Conservation (phyloP, 1,140 invertebrate species). For the Hyles euphorbiae region DNA sequence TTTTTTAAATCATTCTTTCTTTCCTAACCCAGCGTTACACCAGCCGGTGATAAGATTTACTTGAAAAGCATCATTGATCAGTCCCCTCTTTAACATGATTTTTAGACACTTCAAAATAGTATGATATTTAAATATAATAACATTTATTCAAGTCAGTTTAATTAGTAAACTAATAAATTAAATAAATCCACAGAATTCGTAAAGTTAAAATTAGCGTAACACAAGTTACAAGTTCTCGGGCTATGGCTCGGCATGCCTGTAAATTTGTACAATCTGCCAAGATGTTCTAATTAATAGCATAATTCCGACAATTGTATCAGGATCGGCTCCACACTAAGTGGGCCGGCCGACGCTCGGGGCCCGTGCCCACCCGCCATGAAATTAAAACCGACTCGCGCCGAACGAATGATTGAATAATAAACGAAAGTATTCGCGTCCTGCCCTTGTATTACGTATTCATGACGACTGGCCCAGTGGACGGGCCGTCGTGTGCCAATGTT, state of each 20-base stretch:
- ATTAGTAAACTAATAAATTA: neutral
- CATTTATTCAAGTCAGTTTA: too few species aligned
- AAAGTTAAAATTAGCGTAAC: slow-evolving; percentile 16
- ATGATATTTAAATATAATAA: too few species aligned
- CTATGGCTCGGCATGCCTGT: slow-evolving; percentile 15
- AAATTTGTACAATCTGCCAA: slow-evolving; percentile 26
- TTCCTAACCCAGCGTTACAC: too few species aligned
- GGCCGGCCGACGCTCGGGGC: slow-evolving; percentile 46
- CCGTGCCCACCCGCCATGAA: slow-evolving; percentile 72
- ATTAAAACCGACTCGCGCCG: slow-evolving; percentile 72
- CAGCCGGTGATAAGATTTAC: too few species aligned
- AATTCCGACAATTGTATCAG: slow-evolving; percentile 27
- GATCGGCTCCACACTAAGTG: slow-evolving; percentile 45
- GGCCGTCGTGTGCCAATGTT: slow-evolving; percentile 14
- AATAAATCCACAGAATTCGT: slow-evolving; percentile 10
- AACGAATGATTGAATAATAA: slow-evolving; percentile 76
- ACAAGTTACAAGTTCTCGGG: slow-evolving; percentile 20
- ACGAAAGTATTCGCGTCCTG: slow-evolving; percentile 74
- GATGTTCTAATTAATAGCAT: slow-evolving; percentile 30
- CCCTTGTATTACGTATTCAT: slow-evolving; percentile 74
- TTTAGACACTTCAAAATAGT: too few species aligned
- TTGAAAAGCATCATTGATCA: too few species aligned
- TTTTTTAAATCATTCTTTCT: too few species aligned
- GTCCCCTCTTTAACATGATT: too few species aligned
- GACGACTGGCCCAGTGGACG: slow-evolving; percentile 62